Evolutionary conservation across 2,888 invertebrate genomes (phyloP).

Genomic region (Cremastobaeus sp.): DNA sequence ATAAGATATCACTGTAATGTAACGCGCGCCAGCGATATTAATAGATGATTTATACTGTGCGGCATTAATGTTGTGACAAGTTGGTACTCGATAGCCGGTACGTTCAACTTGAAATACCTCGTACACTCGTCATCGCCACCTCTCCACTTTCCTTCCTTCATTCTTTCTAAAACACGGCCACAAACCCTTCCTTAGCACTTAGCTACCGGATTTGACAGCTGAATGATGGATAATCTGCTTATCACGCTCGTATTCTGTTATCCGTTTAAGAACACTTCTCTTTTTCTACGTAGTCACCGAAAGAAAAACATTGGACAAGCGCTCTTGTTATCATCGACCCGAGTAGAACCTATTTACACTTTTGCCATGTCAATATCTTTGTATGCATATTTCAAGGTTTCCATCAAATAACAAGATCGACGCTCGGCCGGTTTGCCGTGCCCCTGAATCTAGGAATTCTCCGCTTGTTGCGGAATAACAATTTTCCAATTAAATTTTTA

Average conservation of each 20-base stretch:
- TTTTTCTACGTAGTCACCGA: constrained; percentile 29
- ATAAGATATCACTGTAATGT: constrained; percentile 31
- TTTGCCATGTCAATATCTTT: constrained; percentile 14
- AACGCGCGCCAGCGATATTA: constrained; percentile 57
- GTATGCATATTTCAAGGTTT: background rate
- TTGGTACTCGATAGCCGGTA: constrained; percentile 63
- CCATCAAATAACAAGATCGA: too few species aligned
- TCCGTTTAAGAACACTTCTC: constrained; percentile 50
- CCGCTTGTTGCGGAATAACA: too few species aligned
- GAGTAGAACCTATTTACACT: constrained; percentile 22
- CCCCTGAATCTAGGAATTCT: too few species aligned
- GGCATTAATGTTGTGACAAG: constrained; percentile 68
- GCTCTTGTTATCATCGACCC: constrained; percentile 32
- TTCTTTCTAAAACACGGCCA: constrained; percentile 50
- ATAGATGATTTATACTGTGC: constrained; percentile 63
- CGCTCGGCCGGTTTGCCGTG: too few species aligned
- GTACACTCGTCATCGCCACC: constrained; percentile 60
- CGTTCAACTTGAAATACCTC: constrained; percentile 53
- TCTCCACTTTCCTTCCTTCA: constrained; percentile 34
- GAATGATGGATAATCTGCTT: constrained; percentile 72
- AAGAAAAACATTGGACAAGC: constrained; percentile 41
- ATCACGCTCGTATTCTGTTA: constrained; percentile 64
- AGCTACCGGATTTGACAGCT: constrained; percentile 66
- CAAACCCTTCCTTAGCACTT: constrained; percentile 60
- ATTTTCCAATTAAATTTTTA: too few species aligned